Conservation (phyloP, 92 coral and sea anemone genomes). For the Phenganax marumi region DNA sequence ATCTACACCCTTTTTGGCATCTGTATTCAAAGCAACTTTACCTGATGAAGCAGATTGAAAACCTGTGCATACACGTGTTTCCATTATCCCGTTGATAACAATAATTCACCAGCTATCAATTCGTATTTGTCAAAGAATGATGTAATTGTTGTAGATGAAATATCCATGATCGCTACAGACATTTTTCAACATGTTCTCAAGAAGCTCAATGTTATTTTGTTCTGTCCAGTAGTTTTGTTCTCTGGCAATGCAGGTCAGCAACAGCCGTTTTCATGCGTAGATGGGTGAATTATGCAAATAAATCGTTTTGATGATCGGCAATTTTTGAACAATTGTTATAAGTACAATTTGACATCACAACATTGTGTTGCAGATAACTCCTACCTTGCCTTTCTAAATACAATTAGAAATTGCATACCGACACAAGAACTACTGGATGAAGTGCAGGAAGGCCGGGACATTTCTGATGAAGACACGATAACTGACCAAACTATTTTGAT, state of each 20-base stretch:
- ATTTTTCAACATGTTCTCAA: neutral
- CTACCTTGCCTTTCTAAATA: neutral
- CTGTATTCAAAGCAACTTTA: too few species aligned
- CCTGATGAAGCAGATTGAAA: too few species aligned
- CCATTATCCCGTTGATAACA: neutral
- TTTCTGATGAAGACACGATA: too few species aligned
- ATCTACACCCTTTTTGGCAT: too few species aligned
- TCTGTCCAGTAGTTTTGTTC: neutral
- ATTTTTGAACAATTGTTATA: too few species aligned
- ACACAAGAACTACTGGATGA: neutral
- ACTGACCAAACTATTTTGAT: neutral
- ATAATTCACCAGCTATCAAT: neutral
- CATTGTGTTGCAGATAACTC: neutral
- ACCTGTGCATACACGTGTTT: too few species aligned
- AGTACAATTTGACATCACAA: too few species aligned
- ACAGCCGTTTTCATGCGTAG: neutral
- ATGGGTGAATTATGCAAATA: neutral
- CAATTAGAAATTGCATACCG: too few species aligned
- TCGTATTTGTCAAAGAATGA: conserved; percentile 7
- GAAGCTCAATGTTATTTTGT: neutral
- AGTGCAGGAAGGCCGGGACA: neutral
- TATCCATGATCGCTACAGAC: neutral
- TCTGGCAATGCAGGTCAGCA: conserved; percentile 7
- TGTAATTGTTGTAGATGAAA: conserved; percentile 8
- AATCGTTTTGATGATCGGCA: neutral